phyloP scores from a whole-genome alignment of 2,113 vertebrate species.

The Gallinago jamesoni region DNA sequence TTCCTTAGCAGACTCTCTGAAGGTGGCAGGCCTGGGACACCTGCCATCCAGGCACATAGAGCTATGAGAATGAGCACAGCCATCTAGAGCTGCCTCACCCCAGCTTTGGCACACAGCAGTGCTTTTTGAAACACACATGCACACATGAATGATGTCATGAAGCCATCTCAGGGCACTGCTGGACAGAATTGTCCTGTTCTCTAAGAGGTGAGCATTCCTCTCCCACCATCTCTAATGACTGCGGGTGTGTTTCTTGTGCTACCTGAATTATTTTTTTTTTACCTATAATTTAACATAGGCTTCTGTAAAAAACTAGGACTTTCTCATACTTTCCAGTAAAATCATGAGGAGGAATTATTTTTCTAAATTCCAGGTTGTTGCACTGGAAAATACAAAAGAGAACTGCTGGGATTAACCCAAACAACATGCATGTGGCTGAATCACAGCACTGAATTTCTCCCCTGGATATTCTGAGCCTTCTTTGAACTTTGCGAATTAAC shows the following conservation, averaged over 20 bases:
- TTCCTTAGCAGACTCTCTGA: not conserved
- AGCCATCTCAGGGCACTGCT: not conserved
- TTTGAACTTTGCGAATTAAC: not conserved
- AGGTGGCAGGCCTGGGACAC: not conserved
- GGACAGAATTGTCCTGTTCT: not conserved
- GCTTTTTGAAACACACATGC: not conserved
- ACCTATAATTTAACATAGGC: not conserved
- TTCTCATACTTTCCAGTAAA: not conserved
- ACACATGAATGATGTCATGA: rapidly evolving
- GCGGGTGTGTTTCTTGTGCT: not conserved
- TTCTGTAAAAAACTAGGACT: not conserved
- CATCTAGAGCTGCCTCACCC: not conserved
- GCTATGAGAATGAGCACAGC: not conserved
- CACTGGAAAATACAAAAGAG: not conserved
- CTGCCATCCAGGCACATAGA: not conserved
- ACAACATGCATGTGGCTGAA: not conserved
- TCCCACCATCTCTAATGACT: not conserved
- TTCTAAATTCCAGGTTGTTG: not conserved
- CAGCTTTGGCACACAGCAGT: not conserved
- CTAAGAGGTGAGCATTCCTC: not conserved
- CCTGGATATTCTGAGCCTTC: not conserved
- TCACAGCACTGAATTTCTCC: not conserved
- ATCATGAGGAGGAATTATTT: not conserved
- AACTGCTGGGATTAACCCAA: not conserved
- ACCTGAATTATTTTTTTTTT: not conserved